Conservation (phyloP, 1,140 invertebrate genomes). For the Caligus rogercresseyi region DNA sequence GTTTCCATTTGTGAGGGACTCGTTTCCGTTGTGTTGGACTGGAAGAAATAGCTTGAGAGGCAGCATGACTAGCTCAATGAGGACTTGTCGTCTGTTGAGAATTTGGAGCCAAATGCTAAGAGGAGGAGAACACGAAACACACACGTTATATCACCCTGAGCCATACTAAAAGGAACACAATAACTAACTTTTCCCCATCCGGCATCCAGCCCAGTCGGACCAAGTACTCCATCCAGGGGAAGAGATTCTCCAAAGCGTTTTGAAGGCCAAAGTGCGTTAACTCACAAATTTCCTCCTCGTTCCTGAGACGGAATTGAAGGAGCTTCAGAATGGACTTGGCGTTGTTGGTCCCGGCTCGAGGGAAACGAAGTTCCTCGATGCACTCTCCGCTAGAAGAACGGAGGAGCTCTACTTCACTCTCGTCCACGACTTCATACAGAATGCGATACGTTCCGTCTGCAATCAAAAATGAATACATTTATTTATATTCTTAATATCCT, state of each 20-base stretch:
- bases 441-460: conserved; percentile 59
- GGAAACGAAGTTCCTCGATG: conserved; percentile 49
- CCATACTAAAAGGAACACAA: conserved; percentile 29
- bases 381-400: conserved; percentile 37
- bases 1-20: neutral
- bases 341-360: conserved; percentile 70
- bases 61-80: conserved; percentile 22
- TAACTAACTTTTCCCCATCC: conserved; percentile 64
- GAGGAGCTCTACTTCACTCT: conserved; percentile 76
- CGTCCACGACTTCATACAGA: conserved; percentile 89
- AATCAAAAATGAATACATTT: conserved; percentile 10
- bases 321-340: conserved; percentile 72
- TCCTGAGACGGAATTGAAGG: conserved; percentile 57
- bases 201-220: conserved; percentile 83
- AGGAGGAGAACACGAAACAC: conserved; percentile 37
- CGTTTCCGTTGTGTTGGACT: neutral
- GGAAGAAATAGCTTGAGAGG: conserved; percentile 21
- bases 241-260: conserved; percentile 49
- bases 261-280: conserved; percentile 47
- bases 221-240: conserved; percentile 83
- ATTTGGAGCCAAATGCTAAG: conserved; percentile 68
- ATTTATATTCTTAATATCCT: neutral
- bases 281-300: conserved; percentile 43
- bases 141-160: neutral
- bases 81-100: conserved; percentile 45